Evolutionary conservation across 2,113 vertebrate species (phyloP), one percentile per base, ranked within the genome.

Genomic region (Tiliqua scincoides): DNA sequence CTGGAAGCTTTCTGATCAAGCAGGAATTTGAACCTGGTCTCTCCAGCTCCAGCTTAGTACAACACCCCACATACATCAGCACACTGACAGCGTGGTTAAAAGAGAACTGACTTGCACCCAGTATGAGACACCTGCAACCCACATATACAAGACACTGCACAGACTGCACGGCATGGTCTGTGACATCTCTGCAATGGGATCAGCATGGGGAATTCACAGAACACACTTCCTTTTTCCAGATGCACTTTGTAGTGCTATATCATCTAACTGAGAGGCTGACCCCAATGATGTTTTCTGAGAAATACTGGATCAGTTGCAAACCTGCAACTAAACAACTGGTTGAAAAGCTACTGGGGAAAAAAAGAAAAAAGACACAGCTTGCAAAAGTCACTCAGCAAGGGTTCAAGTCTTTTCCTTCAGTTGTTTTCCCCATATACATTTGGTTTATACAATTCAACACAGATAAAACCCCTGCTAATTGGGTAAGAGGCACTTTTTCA

Each of bases 391-490:
- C 76, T 80, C 83, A 79, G 35, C 40, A 65, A 4, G 27, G 25
- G 4, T 75, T n/a, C 73, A 32, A 27, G 6, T 1, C 14, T 75
- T 72, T 67, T 72, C 65, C 35, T 15, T 72, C 25, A 12, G 43
- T 83, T 67, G n/a, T 84, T 82, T 61, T 86, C 40, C 1, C 0
- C 0, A 57, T 27, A 2, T 0, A 15, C 72, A 20, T 23, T 0
- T 0, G 23, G 25, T 40, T 70, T 82, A 59, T 1, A 10, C 0
- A 2, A 59, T 18, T 32, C 32, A 3, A 0, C 2, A 3, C 0
- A 0, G 12, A 40, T 18, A 37, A 71, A 5, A 4, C 6, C n/a
- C n/a, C n/a, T n/a, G n/a, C n/a, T n/a, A n/a, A n/a, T n/a, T n/a
- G n/a, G n/a, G n/a, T n/a, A n/a, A n/a, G n/a, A n/a, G n/a, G n/a